Evolutionary conservation across 2,797 vertebrate genomes (phyloP).

Genomic region (Chaunax sp.): DNA sequence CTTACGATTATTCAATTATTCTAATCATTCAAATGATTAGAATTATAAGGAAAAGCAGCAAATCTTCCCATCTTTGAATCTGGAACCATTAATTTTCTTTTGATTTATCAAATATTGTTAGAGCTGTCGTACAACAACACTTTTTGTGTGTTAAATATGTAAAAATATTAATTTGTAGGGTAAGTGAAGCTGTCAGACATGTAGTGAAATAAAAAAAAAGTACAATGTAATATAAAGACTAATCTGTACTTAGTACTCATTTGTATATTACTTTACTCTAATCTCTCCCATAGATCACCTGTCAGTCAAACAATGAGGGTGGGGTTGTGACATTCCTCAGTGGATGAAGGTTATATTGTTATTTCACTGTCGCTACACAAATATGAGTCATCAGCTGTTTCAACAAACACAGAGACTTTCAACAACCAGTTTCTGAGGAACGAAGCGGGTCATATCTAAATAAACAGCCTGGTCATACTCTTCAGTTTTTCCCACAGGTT

Average conservation of each 20-base stretch:
- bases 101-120: no score
- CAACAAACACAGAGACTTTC: neutral
- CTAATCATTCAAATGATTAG: no score
- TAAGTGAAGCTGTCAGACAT: no score
- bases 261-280: neutral
- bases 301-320: slow-evolving; percentile 3
- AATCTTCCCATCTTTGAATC: no score
- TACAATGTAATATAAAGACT: neutral
- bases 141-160: no score
- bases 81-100: no score
- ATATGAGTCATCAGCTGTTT: neutral
- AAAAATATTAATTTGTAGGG: no score
- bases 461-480: neutral
- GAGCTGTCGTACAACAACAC: no score
- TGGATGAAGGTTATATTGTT: slow-evolving; percentile 6
- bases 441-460: neutral
- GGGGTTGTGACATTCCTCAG: neutral
- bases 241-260: neutral
- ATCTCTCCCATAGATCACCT: slow-evolving; percentile 23
- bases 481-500: neutral
- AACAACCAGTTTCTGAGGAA: neutral
- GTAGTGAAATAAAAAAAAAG: no score
- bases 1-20: no score
- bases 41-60: no score
- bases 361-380: neutral